phyloP scores from a whole-genome alignment of 2,113 vertebrate genomes.

The Nothoprocta pentlandii region DNA sequence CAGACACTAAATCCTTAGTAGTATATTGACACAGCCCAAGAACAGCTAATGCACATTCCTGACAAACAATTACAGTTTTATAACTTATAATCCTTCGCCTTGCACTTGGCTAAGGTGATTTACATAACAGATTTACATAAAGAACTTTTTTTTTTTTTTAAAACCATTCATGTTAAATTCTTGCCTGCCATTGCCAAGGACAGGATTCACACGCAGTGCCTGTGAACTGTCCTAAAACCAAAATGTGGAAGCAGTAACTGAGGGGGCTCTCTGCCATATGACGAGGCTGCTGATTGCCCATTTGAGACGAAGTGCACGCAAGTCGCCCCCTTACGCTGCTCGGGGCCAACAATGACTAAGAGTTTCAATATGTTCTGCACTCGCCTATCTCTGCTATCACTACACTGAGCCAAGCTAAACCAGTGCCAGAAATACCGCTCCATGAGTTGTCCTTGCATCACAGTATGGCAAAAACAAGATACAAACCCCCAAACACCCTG shows the following conservation, averaged over 20 bases:
- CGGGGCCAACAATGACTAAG: constrained; percentile 36
- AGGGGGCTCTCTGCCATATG: not conserved
- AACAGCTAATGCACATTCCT: constrained; percentile 11
- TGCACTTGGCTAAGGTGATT: not conserved
- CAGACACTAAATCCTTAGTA: not conserved
- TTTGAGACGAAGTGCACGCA: not conserved
- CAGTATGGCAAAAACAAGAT: constrained; percentile 23
- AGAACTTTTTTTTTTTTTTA: not conserved
- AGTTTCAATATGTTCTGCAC: constrained; percentile 61
- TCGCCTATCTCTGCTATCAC: constrained; percentile 55
- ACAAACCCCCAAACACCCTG: not conserved
- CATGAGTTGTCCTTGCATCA: constrained; percentile 25
- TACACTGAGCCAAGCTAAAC: constrained; percentile 29
- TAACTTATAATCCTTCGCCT: constrained; percentile 33
- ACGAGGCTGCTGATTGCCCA: not conserved
- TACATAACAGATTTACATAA: constrained; percentile 22
- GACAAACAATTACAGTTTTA: constrained; percentile 56
- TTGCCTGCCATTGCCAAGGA: not conserved
- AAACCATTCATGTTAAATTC: not conserved
- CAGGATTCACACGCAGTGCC: not conserved
- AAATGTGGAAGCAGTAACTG: not conserved
- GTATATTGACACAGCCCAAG: constrained; percentile 35
- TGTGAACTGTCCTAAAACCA: not conserved
- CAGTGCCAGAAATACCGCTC: constrained; percentile 44
- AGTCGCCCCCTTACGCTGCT: constrained; percentile 34